Percentiles rank a stretch among this genome's conserved stretches.
Evolutionary conservation across 1,140 invertebrate species (phyloP).

Genomic region (Aphelenchoides avenae): DNA sequence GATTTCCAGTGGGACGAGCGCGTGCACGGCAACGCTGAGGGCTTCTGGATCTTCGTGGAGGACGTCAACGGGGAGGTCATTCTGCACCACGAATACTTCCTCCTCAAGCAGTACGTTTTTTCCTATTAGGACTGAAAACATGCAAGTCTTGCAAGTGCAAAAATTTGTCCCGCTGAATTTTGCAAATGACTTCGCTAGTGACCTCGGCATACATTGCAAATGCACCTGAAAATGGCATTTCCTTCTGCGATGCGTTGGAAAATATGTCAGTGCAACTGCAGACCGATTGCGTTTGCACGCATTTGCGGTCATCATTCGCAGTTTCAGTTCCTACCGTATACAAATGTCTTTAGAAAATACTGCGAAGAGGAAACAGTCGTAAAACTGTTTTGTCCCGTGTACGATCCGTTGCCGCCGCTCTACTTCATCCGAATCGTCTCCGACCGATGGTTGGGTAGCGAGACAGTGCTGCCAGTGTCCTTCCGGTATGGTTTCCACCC

Average conservation of each 20-base stretch:
- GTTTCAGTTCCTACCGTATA: conserved; percentile 9
- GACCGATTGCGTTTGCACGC: no score
- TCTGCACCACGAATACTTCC: conserved; percentile 94
- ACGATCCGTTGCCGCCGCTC: conserved; percentile 93
- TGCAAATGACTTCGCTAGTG: no score
- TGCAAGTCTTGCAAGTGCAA: background rate
- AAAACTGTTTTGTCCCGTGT: conserved; percentile 97
- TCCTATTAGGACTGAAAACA: background rate
- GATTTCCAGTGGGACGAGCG: conserved; percentile 99
- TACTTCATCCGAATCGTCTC: conserved; percentile 80
- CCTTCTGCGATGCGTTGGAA: background rate
- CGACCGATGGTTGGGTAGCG: conserved; percentile 62
- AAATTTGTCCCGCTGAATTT: background rate
- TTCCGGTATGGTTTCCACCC: no score
- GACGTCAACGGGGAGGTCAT: conserved; percentile 90
- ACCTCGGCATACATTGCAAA: no score
- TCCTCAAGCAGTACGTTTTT: conserved; percentile 73
- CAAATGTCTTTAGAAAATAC: conserved; percentile 69
- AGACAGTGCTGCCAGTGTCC: conserved; percentile 87
- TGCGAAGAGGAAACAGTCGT: conserved; percentile 87
- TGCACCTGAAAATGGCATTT: background rate
- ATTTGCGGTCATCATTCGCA: no score
- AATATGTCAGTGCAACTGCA: background rate
- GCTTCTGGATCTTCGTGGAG: conserved; percentile 98
- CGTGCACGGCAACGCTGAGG: conserved; percentile 86